These are phyloP conservation scores for Micrasema minimum DNA, from an alignment of 1,140 invertebrate genomes.

Conservation along the genomic window DNA sequence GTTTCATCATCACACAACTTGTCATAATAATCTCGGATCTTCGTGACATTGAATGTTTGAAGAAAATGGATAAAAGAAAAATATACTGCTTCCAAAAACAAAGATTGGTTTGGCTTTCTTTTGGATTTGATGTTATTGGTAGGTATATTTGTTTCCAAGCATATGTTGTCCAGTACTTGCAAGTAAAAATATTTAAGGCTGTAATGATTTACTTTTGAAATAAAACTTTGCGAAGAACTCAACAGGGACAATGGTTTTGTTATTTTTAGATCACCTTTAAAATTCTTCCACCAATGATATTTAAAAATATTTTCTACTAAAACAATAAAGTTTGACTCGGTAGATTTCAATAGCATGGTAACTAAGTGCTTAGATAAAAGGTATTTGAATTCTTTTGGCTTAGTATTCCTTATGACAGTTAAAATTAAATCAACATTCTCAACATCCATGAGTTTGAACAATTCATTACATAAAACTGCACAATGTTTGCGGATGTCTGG, in stretches of 20 bases:
- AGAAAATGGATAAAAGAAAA: conserved; percentile 15
- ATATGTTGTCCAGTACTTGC: not conserved
- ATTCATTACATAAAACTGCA: conserved; percentile 11
- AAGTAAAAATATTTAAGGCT: conserved; percentile 23
- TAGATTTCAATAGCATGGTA: conserved; percentile 21
- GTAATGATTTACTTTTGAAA: not conserved
- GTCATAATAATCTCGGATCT: conserved; percentile 26
- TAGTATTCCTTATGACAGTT: conserved; percentile 4
- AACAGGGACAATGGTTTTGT: not conserved
- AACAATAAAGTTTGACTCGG: conserved; percentile 12
- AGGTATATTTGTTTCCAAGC: not conserved
- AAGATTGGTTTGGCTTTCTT: conserved; percentile 14
- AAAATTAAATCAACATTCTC: conserved; percentile 16
- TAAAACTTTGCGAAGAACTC: not conserved
- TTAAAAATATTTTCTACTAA: conserved; percentile 29
- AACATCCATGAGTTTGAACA: conserved; percentile 13
- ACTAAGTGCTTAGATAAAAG: conserved; percentile 12
- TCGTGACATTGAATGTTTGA: conserved; percentile 13
- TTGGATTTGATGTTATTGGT: not conserved
- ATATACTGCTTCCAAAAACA: conserved; percentile 5
- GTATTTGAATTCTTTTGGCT: conserved; percentile 20
- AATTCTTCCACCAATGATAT: conserved; percentile 20
- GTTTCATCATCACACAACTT: not conserved
- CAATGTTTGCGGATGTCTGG: conserved; percentile 31
- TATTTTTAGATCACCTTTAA: conserved; percentile 1